Conservation (phyloP, 2,113 vertebrate species). For the Smithornis capensis region DNA sequence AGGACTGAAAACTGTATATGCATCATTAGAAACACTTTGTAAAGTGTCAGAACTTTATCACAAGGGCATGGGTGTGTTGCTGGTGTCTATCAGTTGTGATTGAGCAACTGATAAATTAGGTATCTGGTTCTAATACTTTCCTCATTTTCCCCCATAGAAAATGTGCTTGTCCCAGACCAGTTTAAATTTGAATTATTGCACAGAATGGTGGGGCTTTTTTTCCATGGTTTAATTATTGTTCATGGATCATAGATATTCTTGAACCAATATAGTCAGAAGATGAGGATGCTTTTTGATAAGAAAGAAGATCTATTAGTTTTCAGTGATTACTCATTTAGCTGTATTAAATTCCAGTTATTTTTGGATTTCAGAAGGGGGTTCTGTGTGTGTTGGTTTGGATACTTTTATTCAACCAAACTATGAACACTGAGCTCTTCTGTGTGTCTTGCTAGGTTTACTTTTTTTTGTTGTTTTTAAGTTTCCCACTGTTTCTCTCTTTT, state of each 20-base stretch:
- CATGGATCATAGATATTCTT: neutral
- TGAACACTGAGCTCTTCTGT: neutral
- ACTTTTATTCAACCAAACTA: neutral
- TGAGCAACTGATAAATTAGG: neutral
- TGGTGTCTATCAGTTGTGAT: neutral
- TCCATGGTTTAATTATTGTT: neutral
- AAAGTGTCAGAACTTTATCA: neutral
- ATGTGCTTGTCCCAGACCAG: neutral
- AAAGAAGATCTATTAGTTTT: neutral
- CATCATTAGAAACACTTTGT: neutral
- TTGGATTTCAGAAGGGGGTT: neutral
- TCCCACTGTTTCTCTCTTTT: neutral
- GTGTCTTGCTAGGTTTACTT: neutral
- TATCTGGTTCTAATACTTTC: conserved; percentile 8
- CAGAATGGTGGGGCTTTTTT: neutral
- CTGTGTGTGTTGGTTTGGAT: neutral
- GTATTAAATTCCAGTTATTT: neutral
- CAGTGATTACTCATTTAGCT: neutral
- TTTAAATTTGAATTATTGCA: neutral
- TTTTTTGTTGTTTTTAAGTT: neutral
- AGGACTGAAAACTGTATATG: neutral
- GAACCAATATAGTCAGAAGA: neutral
- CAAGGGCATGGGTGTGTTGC: neutral
- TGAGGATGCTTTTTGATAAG: neutral
- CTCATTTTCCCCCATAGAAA: neutral